Evolutionary conservation across 2,888 invertebrate species (phyloP).

Genomic region (Zele albiditarsus): DNA sequence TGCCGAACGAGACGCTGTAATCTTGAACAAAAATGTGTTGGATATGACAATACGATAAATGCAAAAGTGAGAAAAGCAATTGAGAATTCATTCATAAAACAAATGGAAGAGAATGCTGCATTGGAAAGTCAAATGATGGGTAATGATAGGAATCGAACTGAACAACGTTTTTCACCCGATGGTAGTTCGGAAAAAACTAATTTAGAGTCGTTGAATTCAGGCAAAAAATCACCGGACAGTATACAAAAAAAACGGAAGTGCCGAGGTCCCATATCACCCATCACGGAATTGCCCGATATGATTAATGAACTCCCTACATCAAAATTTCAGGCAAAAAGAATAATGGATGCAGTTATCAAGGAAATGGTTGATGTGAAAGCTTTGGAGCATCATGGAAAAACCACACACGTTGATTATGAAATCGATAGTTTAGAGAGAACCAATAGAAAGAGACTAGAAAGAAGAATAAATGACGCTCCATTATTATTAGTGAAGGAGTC

Average conservation of each 20-base stretch:
- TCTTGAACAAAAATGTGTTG: slow-evolving; percentile 17
- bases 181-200: slow-evolving; percentile 35
- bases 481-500: slow-evolving; percentile 16
- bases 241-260: slow-evolving; percentile 45
- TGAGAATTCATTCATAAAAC: slow-evolving; percentile 68
- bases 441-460: slow-evolving; percentile 54
- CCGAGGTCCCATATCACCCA: slow-evolving; percentile 44
- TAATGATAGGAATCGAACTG: slow-evolving; percentile 8
- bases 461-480: slow-evolving; percentile 63
- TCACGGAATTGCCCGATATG: slow-evolving; percentile 64
- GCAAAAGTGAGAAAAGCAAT: slow-evolving; percentile 67
- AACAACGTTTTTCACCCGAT: slow-evolving; percentile 30
- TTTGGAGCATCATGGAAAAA: slow-evolving; percentile 55
- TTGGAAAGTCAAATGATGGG: slow-evolving; percentile 50
- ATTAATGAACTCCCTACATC: slow-evolving; percentile 63
- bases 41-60: slow-evolving; percentile 56
- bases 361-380: slow-evolving; percentile 70
- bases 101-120: slow-evolving; percentile 65
- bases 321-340: slow-evolving; percentile 66
- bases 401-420: slow-evolving; percentile 61
- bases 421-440: slow-evolving; percentile 69
- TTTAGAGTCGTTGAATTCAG: slow-evolving; percentile 29
- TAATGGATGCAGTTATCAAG: slow-evolving; percentile 73
- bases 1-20: slow-evolving; percentile 42
- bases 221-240: slow-evolving; percentile 31